These are phyloP conservation scores for Leptinotarsa texana DNA, from an alignment of 1,140 invertebrate species.

Conservation along the genomic window DNA sequence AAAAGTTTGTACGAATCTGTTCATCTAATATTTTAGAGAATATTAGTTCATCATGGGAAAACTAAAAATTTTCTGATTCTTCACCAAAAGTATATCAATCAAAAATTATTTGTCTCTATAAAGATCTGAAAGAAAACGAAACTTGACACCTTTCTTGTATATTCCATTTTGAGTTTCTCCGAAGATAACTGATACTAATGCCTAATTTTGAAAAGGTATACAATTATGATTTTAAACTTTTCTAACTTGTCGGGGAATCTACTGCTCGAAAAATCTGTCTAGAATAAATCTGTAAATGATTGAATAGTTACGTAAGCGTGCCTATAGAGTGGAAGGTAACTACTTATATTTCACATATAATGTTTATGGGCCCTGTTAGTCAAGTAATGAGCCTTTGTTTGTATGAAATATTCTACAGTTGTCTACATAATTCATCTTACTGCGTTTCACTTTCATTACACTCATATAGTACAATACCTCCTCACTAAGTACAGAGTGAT, in stretches of 20 bases:
- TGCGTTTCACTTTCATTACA: constrained; percentile 15
- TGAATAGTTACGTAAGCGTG: constrained; percentile 7
- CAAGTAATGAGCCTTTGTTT: constrained; percentile 14
- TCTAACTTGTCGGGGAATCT: not conserved
- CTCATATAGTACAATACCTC: not conserved
- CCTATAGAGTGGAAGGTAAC: constrained; percentile 7
- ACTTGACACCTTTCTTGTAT: too few species aligned
- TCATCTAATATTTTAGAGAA: too few species aligned
- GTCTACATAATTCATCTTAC: constrained; percentile 4
- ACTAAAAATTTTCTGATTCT: too few species aligned
- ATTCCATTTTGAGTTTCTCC: too few species aligned
- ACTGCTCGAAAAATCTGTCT: not conserved
- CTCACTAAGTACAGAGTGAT: not conserved
- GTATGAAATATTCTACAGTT: constrained; percentile 12
- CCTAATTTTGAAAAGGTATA: too few species aligned
- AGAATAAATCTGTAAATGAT: not conserved
- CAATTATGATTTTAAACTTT: too few species aligned
- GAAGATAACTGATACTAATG: too few species aligned
- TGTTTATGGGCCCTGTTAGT: constrained; percentile 12
- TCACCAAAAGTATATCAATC: too few species aligned
- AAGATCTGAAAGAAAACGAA: too few species aligned
- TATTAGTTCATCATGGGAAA: too few species aligned
- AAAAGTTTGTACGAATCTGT: too few species aligned
- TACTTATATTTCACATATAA: constrained; percentile 18
- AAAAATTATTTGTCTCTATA: too few species aligned